Evolutionary conservation across 1,140 invertebrate genomes (phyloP), one percentile per base, ranked within the genome.

Genomic region (Neodiprion virginianus): DNA sequence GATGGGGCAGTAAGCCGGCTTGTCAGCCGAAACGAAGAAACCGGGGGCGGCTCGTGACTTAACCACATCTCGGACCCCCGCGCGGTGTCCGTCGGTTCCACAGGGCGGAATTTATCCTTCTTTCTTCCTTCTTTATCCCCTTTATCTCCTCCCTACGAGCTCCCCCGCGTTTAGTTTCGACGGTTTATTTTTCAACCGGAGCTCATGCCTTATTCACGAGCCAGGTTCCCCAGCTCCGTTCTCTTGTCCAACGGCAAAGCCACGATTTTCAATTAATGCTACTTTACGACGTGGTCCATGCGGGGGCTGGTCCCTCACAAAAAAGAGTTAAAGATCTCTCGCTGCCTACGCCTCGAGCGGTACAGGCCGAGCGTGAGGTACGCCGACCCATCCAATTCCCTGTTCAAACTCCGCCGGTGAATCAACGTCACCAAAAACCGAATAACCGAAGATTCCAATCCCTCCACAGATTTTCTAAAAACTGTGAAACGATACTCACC

Each of bases 1-100:
- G 81, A 84, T 81, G 81, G 81, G 79, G 77, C 77, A 77, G 77
- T 84, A 83, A 83, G 81, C 78, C 76, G 76, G 75, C 77, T 84
- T 84, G 84, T 67, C 66, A 65, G 72, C 50, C 71, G 48, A 48
- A 65, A 14, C 21, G 67, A 65, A 17, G 61, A 21, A 47, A 21
- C 40, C 69, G 17, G n/a, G 65, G 28, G 75, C 28, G 28, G 75
- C 75, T 53, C 28, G 71, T 12, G 28, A 40, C 28, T 40, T 40
- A 69, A 48, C n/a, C 67, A 50, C 61, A 69, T 48, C 28, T 14
- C 66, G 67, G 21, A 28, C 50, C 7, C 40, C 0, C n/a, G 12
- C 21, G 17, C 7, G 47, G 7, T 17, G 53, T 12, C 53, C 11
- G 53, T 61, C 53, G 53, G 11, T 11, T 12, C 53, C 11, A 12